Percentiles rank a stretch among this genome's conserved stretches.
Evolutionary conservation across 2,797 vertebrate species (phyloP).

Genomic region (Ptychobarbus kaznakovi): DNA sequence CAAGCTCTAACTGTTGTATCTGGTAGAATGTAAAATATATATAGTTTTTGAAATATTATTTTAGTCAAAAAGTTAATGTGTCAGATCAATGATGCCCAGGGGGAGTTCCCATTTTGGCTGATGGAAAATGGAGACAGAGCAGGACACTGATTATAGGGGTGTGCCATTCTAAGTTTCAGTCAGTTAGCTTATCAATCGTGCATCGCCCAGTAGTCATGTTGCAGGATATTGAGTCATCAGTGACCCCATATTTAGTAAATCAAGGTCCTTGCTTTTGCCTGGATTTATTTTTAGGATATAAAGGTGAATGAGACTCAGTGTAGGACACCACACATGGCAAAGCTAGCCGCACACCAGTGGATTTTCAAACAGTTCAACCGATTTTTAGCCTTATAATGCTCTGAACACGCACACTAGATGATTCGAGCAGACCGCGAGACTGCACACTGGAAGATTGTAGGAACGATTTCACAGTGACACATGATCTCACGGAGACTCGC

Average conservation of each 20-base stretch:
- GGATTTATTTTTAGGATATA: neutral
- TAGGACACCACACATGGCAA: neutral
- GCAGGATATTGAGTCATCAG: neutral
- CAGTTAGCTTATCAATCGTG: neutral
- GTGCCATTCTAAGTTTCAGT: neutral
- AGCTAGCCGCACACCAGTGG: too few species aligned
- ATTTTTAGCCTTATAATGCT: too few species aligned
- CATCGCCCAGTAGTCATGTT: neutral
- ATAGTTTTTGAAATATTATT: neutral
- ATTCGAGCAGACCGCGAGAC: too few species aligned
- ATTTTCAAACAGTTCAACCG: too few species aligned
- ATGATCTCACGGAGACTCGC: too few species aligned
- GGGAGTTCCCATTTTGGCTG: neutral
- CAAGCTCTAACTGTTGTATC: constrained; percentile 10
- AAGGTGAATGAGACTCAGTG: neutral
- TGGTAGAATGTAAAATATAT: neutral
- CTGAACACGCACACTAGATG: too few species aligned
- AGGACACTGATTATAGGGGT: neutral
- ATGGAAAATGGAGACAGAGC: neutral
- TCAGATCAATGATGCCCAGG: neutral
- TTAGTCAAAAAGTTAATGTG: neutral
- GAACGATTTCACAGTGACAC: too few species aligned
- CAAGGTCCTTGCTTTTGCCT: neutral
- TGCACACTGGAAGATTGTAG: too few species aligned
- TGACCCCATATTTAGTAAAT: neutral